phyloP scores from a whole-genome alignment of 2,888 invertebrate genomes.

The Tiliacea aurago region DNA sequence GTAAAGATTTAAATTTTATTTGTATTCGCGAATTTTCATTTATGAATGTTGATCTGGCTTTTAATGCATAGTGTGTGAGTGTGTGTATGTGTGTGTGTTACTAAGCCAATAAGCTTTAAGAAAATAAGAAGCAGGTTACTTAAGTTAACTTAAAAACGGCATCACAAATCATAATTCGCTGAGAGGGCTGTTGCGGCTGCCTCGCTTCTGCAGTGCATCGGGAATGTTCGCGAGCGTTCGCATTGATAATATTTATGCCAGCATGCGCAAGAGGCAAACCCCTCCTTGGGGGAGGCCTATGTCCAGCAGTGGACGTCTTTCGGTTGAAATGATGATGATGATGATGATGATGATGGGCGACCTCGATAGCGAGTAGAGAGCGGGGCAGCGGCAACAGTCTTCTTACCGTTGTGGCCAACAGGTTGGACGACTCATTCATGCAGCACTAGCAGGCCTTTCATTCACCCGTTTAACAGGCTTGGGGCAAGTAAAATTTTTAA shows the following conservation, averaged over 20 bases:
- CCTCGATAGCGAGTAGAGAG: not conserved
- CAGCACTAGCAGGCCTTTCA: not conserved
- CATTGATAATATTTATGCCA: not conserved
- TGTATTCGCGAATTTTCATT: constrained; percentile 27
- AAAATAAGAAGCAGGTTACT: not conserved
- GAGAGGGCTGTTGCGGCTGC: too few species aligned
- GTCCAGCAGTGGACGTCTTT: too few species aligned
- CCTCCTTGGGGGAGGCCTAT: too few species aligned
- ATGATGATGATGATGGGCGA: too few species aligned
- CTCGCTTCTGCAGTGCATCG: too few species aligned
- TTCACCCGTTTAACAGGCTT: not conserved
- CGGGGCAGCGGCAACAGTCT: not conserved
- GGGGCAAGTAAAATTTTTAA: not conserved
- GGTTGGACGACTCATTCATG: not conserved
- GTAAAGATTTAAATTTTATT: constrained; percentile 38
- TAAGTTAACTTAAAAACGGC: not conserved
- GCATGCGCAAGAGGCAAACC: not conserved
- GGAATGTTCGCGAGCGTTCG: not conserved
- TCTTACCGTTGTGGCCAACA: not conserved
- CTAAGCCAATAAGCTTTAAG: not conserved
- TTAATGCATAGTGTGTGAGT: not conserved
- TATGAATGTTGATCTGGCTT: constrained; percentile 17
- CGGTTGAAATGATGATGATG: too few species aligned
- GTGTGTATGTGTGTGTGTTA: too few species aligned
- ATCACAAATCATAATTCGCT: too few species aligned